Evolutionary conservation across 1,140 invertebrate genomes (phyloP), one percentile per base, ranked within the genome.

Genomic region (Euura lappo): DNA sequence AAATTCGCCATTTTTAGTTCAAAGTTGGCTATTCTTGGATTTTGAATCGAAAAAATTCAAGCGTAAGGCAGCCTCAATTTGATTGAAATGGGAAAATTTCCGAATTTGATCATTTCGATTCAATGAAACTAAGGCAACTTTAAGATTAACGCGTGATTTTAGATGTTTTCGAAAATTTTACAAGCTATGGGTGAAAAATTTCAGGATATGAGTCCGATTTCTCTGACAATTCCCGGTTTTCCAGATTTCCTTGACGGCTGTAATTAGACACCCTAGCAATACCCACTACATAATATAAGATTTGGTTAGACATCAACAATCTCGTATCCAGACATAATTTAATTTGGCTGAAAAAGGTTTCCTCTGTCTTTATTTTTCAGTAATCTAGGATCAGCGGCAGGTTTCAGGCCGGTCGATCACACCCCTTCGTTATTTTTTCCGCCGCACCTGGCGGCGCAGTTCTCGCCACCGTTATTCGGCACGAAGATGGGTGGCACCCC

Each of bases 381-480:
- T 83, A 79, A 84, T 69, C 86, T 89, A 71, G 89, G 91, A 45
- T 91, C 93, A 79, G 88, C 91, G 72, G 92, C 92, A 2, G 89
- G 79, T 78, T 93, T 80, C 90, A 92, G 82, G 82, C 89, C 84
- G 84, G 91, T 83, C 78, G 89, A 81, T 80, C 87, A 75, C 68
- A 89, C 86, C 68, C 90, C 91, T 6, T 91, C 91, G 3, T 88
- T 96, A 11, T 96, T 96, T 88, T 92, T 95, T 81, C 94, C 94
- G 13, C 93, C 94, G 1, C 94, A 95, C 83, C 87, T 95, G 77
- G 93, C 93, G 3, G 90, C 91, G 0, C 92, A 93, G 80, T 93
- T 96, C 82, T 93, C 93, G 65, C 94, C 95, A 73, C 94, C 94
- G 2, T 90, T 95, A 43, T 96, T 96, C 93, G 75, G 88, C 85